These are phyloP conservation scores for Gadus chalcogrammus DNA, from an alignment of 2,113 vertebrate species.

Conservation along the genomic window DNA sequence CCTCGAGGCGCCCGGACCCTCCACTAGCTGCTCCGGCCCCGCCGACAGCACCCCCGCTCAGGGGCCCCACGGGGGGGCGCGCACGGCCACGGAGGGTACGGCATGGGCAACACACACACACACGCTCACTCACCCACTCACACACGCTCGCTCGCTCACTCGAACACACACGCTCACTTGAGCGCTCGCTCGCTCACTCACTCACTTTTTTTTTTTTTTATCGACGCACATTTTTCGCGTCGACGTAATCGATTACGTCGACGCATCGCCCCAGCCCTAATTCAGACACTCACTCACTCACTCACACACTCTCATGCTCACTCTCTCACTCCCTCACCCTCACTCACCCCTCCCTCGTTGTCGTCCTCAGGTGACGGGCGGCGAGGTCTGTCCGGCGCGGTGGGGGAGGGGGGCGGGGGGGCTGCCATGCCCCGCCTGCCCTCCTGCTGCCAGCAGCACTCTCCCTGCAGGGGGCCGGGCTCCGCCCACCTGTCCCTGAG, in stretches of 20 bases:
- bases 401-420: slow-evolving; percentile 75
- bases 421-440: slow-evolving; percentile 92
- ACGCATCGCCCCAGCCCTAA: no score
- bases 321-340: no score
- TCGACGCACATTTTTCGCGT: no score
- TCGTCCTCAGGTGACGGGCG: slow-evolving; percentile 79
- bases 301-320: neutral
- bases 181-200: no score
- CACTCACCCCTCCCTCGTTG: neutral
- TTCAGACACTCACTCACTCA: no score
- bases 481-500: slow-evolving; percentile 83
- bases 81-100: slow-evolving; percentile 80
- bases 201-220: no score
- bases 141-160: no score
- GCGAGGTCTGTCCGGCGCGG: slow-evolving; percentile 74
- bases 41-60: slow-evolving; percentile 76
- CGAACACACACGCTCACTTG: no score
- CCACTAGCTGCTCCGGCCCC: slow-evolving; percentile 78
- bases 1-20: slow-evolving; percentile 78
- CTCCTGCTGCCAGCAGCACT: slow-evolving; percentile 96
- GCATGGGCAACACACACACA: no score
- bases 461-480: slow-evolving; percentile 87
- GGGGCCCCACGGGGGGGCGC: slow-evolving; percentile 72
- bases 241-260: no score
- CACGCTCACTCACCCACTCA: no score